Conservation (phyloP, 2,888 invertebrate genomes). For the Diplolepis rosae region DNA sequence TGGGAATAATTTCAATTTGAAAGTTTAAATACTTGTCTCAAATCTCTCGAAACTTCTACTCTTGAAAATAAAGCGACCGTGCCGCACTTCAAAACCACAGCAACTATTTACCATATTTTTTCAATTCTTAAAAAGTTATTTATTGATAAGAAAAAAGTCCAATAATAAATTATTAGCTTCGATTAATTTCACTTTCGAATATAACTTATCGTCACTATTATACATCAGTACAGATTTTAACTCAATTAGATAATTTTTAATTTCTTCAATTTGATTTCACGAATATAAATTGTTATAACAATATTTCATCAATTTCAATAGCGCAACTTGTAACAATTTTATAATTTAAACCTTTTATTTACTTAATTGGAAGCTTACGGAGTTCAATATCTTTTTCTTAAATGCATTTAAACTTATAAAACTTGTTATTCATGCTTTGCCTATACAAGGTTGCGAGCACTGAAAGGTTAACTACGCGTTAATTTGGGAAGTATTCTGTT, state of each 20-base stretch:
- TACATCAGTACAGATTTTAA: no score
- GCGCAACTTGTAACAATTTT: no score
- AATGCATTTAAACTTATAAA: background rate
- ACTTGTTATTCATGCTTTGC: background rate
- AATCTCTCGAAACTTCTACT: background rate
- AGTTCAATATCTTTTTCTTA: background rate
- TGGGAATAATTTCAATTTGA: constrained; percentile 71
- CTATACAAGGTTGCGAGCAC: background rate
- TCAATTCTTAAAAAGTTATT: background rate
- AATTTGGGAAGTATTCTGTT: no score
- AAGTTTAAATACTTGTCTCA: constrained; percentile 64
- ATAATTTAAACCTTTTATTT: background rate
- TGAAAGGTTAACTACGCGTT: background rate
- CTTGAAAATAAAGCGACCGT: constrained; percentile 10
- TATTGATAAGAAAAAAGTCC: background rate
- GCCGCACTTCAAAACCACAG: background rate
- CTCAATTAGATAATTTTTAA: no score
- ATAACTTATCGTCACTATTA: no score
- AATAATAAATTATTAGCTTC: background rate
- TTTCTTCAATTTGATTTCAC: no score
- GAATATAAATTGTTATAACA: background rate
- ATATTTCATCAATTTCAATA: background rate
- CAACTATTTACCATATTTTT: background rate
- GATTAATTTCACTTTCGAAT: no score
- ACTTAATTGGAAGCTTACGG: background rate